phyloP scores from a whole-genome alignment of 2,797 vertebrate species.

The Muscicapa striata region DNA sequence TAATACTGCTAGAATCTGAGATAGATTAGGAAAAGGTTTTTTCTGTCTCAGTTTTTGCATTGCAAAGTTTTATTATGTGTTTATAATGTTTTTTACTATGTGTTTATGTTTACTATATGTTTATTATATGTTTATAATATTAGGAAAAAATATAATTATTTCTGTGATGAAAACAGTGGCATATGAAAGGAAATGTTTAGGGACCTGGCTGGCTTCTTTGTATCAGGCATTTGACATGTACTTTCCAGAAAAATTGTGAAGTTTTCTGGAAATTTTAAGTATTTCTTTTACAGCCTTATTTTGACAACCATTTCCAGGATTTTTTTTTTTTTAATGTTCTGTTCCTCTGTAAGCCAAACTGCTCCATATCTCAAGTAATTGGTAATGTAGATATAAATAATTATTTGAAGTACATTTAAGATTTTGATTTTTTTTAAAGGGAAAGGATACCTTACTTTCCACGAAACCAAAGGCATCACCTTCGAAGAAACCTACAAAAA shows the following conservation, averaged over 20 bases:
- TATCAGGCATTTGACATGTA: background rate
- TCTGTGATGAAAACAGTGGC: background rate
- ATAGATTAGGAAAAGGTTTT: background rate
- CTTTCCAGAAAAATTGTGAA: background rate
- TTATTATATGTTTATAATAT: background rate
- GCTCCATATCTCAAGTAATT: background rate
- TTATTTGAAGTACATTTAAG: background rate
- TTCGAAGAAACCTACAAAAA: constrained; percentile 8
- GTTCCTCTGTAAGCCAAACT: background rate
- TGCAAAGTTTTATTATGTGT: background rate
- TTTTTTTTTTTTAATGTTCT: background rate
- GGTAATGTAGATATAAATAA: background rate
- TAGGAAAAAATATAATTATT: background rate
- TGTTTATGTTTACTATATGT: background rate
- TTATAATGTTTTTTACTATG: too few species aligned
- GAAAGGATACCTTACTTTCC: background rate
- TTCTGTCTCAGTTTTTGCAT: background rate
- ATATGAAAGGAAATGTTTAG: background rate
- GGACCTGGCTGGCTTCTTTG: background rate
- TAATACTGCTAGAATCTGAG: background rate
- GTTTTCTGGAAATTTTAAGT: background rate
- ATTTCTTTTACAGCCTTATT: background rate
- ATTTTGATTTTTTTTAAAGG: background rate
- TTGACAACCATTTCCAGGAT: background rate
- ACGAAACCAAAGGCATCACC: background rate